Evolutionary conservation across 2,888 invertebrate genomes (phyloP).

Genomic region (Atrina japonica): DNA sequence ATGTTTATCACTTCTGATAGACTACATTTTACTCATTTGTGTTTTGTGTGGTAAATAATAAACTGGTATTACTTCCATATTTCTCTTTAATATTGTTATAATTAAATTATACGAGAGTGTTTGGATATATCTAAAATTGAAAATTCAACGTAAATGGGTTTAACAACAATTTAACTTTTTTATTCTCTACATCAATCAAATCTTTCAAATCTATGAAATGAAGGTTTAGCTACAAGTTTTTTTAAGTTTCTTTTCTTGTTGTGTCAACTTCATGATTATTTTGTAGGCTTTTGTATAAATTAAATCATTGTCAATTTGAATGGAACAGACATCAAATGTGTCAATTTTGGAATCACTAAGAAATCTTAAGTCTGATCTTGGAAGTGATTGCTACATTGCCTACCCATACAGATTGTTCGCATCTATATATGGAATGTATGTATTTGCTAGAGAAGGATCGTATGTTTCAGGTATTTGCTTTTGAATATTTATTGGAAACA

Average conservation of each 20-base stretch:
- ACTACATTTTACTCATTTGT: constrained; percentile 6
- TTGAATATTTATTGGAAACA: constrained; percentile 60
- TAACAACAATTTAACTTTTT: constrained; percentile 28
- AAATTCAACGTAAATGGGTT: constrained; percentile 30
- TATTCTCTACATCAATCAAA: constrained; percentile 32
- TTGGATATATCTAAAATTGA: constrained; percentile 26
- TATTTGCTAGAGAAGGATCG: constrained; percentile 8
- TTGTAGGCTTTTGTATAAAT: constrained; percentile 53
- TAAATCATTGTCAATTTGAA: not conserved
- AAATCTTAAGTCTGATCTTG: constrained; percentile 64
- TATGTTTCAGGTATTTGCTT: constrained; percentile 30
- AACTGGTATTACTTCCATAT: constrained; percentile 17
- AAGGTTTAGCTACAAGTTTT: constrained; percentile 17
- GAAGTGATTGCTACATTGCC: constrained; percentile 70
- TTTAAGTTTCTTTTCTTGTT: constrained; percentile 18
- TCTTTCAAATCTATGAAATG: constrained; percentile 23
- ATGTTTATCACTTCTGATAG: no score
- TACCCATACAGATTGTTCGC: constrained; percentile 55
- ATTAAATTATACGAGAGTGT: constrained; percentile 27
- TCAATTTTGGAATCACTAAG: constrained; percentile 29
- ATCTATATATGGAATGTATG: constrained; percentile 44
- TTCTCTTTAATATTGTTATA: constrained; percentile 45
- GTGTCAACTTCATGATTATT: no score
- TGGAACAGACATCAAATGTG: not conserved
- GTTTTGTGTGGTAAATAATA: constrained; percentile 26